Evolutionary conservation across 2,113 vertebrate species (phyloP).

Genomic region (Ictalurus punctatus): DNA sequence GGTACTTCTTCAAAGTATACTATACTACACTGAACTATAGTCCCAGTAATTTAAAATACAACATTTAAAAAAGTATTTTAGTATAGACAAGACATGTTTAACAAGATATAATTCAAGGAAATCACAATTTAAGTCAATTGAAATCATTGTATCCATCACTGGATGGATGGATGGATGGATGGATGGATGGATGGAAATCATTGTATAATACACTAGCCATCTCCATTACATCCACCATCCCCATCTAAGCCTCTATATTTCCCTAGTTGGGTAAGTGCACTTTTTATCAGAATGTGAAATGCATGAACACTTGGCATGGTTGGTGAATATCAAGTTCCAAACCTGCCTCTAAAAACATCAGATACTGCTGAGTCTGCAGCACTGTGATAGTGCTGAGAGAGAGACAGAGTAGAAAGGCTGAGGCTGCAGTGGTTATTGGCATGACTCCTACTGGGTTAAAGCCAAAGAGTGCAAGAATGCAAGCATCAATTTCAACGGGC

Average conservation of each 20-base stretch:
- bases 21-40: background rate
- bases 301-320: background rate
- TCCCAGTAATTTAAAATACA: background rate
- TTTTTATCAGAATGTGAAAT: background rate
- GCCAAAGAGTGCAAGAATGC: conserved; percentile 20
- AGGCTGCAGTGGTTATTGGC: conserved; percentile 29
- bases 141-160: background rate
- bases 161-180: no score
- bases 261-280: background rate
- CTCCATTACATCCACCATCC: background rate
- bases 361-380: conserved; percentile 30
- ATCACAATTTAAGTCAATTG: background rate
- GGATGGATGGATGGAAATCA: background rate
- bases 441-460: conserved; percentile 21
- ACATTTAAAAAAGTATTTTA: background rate
- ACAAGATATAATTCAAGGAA: background rate
- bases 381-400: background rate
- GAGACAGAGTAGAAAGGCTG: background rate
- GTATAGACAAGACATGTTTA: background rate
- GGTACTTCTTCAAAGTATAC: background rate
- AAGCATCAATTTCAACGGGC: conserved; percentile 10
- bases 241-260: background rate
- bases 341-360: background rate
- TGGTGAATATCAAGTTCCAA: conserved; percentile 5
- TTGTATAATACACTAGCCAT: background rate